Evolutionary conservation across 2,797 vertebrate species (phyloP), one percentile per base, ranked within the genome.

Genomic region (Hydrocynus forskahlii): DNA sequence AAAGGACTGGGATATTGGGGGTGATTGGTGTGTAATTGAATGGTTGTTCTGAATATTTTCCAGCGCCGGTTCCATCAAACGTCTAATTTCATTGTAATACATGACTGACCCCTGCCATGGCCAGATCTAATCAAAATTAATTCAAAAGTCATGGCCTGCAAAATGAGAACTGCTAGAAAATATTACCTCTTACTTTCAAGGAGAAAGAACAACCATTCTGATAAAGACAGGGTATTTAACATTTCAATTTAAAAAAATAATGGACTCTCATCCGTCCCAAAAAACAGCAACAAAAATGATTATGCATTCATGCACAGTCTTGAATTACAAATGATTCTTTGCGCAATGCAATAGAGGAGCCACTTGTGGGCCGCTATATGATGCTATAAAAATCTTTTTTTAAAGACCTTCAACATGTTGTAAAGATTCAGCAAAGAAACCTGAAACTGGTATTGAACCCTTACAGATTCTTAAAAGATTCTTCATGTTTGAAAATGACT

Each of bases 11-110:
- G n/a, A 78, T 87, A 64, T 79, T 38, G 38, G 64, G 68, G 70
- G 81, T 76, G 83, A 68, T 80, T 86, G 87, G 81, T 84, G 72
- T 83, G 79, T 86, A 83, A 87, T 86, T 89, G 86, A 90, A 88
- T 29, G 80, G 71, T 83, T 81, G 83, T 86, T 77, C 81, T 83
- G 69, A 55, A 83, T 40, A 80, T 70, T 14, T 81, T 84, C 76
- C 81, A 73, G 74, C 0, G 57, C 78, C 40, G 62, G 74, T 82
- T 82, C 79, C 78, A 80, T 85, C 80, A 86, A 78, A 70, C 67
- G 63, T 78, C 76, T 60, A 70, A 81, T 88, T 84, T 83, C 79
- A 85, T 75, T 86, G 78, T 85, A 72, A 88, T 83, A 80, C 77
- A 79, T 59, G 38, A 52, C 48, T 79, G 79, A 83, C 78, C 59